These are phyloP conservation scores for Gymnogyps californianus DNA, from an alignment of 2,113 vertebrate genomes.

Conservation along the genomic window DNA sequence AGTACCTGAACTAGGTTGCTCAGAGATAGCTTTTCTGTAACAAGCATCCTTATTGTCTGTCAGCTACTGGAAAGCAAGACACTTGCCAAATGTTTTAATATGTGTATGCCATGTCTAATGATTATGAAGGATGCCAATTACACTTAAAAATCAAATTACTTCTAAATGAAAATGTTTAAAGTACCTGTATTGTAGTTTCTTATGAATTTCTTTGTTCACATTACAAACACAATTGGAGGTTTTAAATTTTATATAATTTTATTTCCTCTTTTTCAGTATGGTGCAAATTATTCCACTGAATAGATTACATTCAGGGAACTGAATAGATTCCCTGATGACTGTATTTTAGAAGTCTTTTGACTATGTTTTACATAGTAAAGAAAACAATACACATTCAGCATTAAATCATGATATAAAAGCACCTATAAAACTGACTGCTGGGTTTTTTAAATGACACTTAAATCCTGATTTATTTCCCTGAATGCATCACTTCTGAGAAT, in stretches of 20 bases:
- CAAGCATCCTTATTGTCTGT: not conserved
- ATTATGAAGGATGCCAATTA: not conserved
- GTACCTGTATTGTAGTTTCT: not conserved
- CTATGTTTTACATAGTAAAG: slow-evolving; percentile 1
- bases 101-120: not conserved
- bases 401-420: slow-evolving; percentile 42
- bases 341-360: slow-evolving; percentile 12
- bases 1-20: not conserved
- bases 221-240: not conserved
- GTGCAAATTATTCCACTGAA: not conserved
- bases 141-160: not conserved
- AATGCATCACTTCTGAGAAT: not conserved
- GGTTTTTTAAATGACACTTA: not conserved
- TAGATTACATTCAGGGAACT: not conserved
- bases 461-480: slow-evolving; percentile 15
- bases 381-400: slow-evolving; percentile 12
- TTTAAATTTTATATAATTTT: not conserved
- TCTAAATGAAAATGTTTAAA: not conserved
- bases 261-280: not conserved
- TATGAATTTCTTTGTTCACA: not conserved
- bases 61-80: not conserved
- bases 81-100: not conserved
- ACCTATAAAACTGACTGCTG: slow-evolving; percentile 24
- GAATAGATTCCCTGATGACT: not conserved
- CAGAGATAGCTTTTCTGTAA: not conserved